phyloP scores from a whole-genome alignment of 1,140 invertebrate species.

The Lanistes nyassanus region DNA sequence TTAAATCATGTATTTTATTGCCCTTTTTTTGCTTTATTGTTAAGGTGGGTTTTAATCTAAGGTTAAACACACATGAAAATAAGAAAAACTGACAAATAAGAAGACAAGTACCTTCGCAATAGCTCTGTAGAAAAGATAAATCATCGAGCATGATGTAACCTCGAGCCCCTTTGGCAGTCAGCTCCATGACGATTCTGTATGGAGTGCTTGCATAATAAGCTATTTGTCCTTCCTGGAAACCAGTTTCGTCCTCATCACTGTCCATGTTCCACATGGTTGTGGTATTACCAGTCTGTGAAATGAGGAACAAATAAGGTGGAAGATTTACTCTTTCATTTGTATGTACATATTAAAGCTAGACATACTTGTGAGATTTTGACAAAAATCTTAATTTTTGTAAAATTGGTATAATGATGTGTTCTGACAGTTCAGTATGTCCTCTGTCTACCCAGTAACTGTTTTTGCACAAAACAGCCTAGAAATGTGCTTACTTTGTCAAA shows the following conservation, averaged over 20 bases:
- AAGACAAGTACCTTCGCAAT: conserved; percentile 37
- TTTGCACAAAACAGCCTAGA: too few relatives aligned
- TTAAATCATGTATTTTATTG: neutral
- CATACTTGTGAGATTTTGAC: too few relatives aligned
- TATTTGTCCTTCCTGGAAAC: conserved; percentile 18
- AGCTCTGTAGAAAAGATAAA: conserved; percentile 58
- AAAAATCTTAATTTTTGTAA: too few relatives aligned
- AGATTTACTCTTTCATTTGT: neutral
- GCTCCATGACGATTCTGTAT: conserved; percentile 14
- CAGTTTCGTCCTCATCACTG: neutral
- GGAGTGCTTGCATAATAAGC: conserved; percentile 9
- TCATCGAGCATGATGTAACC: conserved; percentile 64
- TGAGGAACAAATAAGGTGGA: neutral
- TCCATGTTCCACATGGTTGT: conserved; percentile 25
- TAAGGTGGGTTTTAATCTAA: too few relatives aligned
- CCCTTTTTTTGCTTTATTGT: too few relatives aligned
- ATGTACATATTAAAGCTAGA: neutral
- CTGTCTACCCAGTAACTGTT: too few relatives aligned
- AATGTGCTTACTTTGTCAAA: too few relatives aligned
- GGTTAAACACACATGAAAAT: too few relatives aligned
- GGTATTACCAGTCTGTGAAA: neutral
- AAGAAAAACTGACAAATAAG: neutral
- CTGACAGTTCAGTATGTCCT: too few relatives aligned
- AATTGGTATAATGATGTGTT: too few relatives aligned
- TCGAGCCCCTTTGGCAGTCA: neutral